Percentiles rank a stretch among this genome's conserved stretches.
Conservation (phyloP, 2,797 vertebrate species). For the Peromyscus attwateri region DNA sequence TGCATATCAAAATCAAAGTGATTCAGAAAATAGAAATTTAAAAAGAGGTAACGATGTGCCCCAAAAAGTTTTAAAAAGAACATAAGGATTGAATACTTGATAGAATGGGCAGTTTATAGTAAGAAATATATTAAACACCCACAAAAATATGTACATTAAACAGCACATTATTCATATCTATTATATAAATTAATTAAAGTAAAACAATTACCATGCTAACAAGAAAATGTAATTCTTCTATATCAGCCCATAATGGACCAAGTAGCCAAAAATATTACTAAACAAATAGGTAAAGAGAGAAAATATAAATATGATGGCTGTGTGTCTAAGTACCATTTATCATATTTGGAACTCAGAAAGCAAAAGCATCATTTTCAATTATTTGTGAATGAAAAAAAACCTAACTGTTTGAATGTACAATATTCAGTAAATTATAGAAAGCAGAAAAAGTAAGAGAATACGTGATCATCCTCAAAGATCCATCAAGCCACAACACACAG, state of each 20-base stretch:
- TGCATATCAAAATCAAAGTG: not conserved
- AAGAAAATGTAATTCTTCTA: not conserved
- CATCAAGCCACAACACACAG: not conserved
- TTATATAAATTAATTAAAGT: not conserved
- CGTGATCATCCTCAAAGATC: not conserved
- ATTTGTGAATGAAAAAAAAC: not conserved
- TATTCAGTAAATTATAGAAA: not conserved
- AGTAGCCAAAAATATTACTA: not conserved
- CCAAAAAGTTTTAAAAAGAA: not conserved
- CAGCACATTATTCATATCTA: not conserved
- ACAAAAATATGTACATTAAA: conserved; percentile 19
- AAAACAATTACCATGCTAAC: not conserved
- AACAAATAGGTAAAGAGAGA: not conserved
- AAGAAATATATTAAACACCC: not conserved
- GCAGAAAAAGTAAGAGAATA: not conserved
- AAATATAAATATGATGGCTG: not conserved
- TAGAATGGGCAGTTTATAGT: not conserved
- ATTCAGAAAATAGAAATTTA: not conserved
- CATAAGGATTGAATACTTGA: not conserved
- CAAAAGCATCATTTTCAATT: not conserved
- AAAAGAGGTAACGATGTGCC: not conserved
- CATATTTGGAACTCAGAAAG: not conserved
- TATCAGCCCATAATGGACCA: not conserved
- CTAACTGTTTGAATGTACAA: not conserved
- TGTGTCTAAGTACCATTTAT: not conserved